phyloP scores from a whole-genome alignment of 2,797 vertebrate genomes.

The Scolopax rusticola region DNA sequence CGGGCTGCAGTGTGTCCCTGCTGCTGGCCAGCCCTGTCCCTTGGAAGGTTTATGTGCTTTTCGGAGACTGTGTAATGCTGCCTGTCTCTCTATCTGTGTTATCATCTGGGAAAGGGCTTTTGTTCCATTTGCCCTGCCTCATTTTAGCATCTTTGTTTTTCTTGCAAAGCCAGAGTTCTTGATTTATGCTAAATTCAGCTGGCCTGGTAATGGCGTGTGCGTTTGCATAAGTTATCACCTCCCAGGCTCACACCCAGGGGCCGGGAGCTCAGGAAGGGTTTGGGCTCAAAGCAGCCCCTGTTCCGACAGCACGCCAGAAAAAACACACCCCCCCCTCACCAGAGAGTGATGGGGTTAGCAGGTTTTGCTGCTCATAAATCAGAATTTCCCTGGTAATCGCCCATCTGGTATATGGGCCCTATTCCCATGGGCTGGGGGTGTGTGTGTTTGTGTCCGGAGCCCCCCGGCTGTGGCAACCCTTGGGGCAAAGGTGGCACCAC shows the following conservation, averaged over 20 bases:
- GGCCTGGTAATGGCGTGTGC: not conserved
- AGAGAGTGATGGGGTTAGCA: not conserved
- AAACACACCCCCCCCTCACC: not conserved
- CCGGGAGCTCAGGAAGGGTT: not conserved
- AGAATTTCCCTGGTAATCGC: not conserved
- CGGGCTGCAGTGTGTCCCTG: not conserved
- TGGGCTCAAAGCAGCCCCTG: constrained; percentile 10
- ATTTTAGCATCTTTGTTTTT: constrained; percentile 13
- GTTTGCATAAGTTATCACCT: constrained; percentile 35
- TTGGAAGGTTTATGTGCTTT: not conserved
- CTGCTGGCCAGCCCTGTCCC: not conserved
- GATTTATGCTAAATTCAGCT: not conserved
- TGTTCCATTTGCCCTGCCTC: not conserved
- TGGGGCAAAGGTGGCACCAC: fast-evolving
- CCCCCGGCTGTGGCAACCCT: fast-evolving
- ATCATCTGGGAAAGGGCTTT: not conserved
- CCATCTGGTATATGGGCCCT: not conserved
- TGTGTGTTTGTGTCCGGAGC: not conserved
- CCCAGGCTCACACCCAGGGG: not conserved
- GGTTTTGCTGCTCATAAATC: constrained; percentile 13
- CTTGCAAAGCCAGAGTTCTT: not conserved
- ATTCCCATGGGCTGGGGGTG: not conserved
- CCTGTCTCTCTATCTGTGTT: not conserved
- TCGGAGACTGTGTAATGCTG: not conserved
- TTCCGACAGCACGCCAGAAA: not conserved